Conservation (phyloP, 2,113 vertebrate genomes). For the Rhinogobius similis region DNA sequence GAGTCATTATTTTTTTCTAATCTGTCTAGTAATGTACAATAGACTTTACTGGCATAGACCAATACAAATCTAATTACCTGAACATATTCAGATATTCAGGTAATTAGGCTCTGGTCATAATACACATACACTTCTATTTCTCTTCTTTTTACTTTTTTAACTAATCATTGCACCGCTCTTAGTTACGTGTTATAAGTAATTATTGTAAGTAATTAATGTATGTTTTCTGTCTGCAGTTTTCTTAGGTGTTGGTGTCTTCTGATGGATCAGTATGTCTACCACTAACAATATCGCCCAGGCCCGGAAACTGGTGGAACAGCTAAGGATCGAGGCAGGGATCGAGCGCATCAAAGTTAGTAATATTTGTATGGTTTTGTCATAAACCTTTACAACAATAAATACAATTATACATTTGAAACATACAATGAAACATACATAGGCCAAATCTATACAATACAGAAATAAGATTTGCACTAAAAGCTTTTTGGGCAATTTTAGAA, state of each 20-base stretch:
- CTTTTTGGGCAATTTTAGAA: too few relatives aligned
- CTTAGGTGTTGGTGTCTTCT: slow-evolving; percentile 64
- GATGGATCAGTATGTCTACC: slow-evolving; percentile 87
- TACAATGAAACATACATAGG: too few relatives aligned
- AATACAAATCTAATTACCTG: too few relatives aligned
- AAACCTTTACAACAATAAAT: neutral
- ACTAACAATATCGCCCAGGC: slow-evolving; percentile 96
- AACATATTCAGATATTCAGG: too few relatives aligned
- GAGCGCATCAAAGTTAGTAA: slow-evolving; percentile 90
- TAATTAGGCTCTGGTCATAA: neutral
- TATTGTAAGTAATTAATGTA: neutral
- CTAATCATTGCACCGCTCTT: too few relatives aligned
- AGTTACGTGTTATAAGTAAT: neutral
- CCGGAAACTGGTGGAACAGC: slow-evolving; percentile 96
- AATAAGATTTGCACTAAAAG: too few relatives aligned
- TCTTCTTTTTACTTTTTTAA: neutral
- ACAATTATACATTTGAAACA: too few relatives aligned
- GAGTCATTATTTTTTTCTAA: too few relatives aligned
- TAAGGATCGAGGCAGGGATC: slow-evolving; percentile 92
- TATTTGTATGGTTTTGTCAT: neutral
- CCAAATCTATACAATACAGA: too few relatives aligned
- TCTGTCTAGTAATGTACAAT: too few relatives aligned
- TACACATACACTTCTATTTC: neutral
- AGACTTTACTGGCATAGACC: too few relatives aligned
- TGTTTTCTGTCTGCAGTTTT: slow-evolving; percentile 49